A percentile compares a stretch with the other conserved stretches of the same genome.
Evolutionary conservation across 2,797 vertebrate species (phyloP).

Genomic region (Loriculus beryllinus): DNA sequence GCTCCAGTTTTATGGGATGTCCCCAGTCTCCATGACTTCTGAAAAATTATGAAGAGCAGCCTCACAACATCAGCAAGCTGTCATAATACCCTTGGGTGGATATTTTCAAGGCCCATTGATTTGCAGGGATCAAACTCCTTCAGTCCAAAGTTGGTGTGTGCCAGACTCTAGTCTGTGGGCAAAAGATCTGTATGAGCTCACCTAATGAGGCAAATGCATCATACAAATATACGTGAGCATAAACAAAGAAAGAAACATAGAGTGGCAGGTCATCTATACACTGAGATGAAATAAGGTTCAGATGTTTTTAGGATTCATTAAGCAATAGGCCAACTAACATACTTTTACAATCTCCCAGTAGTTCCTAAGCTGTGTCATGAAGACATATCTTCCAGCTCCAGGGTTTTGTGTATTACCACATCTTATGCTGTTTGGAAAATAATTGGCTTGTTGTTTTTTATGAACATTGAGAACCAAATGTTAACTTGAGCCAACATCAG

Average conservation of each 20-base stretch:
- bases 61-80: neutral
- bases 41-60: neutral
- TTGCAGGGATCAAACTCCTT: neutral
- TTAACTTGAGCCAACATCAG: neutral
- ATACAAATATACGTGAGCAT: neutral
- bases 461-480: neutral
- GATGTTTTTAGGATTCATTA: neutral
- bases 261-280: neutral
- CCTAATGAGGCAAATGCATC: neutral
- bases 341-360: neutral
- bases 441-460: neutral
- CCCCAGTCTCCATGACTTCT: neutral
- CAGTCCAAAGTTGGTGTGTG: neutral
- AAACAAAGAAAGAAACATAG: neutral
- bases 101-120: neutral
- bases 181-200: neutral
- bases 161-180: neutral
- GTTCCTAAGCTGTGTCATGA: neutral
- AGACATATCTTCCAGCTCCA: neutral
- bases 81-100: neutral
- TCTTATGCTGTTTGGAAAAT: neutral
- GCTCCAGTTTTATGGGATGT: neutral
- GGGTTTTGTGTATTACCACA: neutral
- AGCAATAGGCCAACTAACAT: neutral
- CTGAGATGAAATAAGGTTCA: neutral